phyloP scores from a whole-genome alignment of 1,140 invertebrate species.

The Leptinotarsa defecta region DNA sequence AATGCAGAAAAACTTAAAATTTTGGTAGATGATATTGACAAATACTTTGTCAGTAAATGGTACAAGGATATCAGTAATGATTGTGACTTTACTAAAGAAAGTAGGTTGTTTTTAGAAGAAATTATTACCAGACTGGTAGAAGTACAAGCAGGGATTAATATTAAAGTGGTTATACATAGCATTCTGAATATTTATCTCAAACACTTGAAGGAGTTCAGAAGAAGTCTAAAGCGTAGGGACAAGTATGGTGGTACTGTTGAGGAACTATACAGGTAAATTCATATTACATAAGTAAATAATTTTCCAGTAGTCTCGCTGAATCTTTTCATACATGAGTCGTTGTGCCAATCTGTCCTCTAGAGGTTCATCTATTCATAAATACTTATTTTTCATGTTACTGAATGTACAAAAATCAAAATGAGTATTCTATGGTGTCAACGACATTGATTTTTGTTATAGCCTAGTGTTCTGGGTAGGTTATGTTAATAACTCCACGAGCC shows the following conservation, averaged over 20 bases:
- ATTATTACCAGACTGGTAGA: constrained; percentile 45
- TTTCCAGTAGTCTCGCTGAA: not conserved
- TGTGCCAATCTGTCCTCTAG: too few relatives aligned
- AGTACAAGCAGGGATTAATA: constrained; percentile 43
- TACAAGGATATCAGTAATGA: constrained; percentile 50
- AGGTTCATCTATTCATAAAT: too few relatives aligned
- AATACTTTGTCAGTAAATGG: constrained; percentile 51
- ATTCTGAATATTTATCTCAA: constrained; percentile 58
- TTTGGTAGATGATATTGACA: constrained; percentile 47
- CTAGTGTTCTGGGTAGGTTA: too few relatives aligned
- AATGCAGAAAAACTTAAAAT: constrained; percentile 40
- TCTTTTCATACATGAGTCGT: not conserved
- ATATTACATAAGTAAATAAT: not conserved
- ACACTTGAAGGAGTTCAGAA: constrained; percentile 63
- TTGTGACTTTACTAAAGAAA: constrained; percentile 46
- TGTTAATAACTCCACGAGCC: too few relatives aligned
- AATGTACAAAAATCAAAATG: too few relatives aligned
- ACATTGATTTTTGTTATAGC: too few relatives aligned
- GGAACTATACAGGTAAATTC: constrained; percentile 51
- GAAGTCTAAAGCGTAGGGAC: constrained; percentile 60
- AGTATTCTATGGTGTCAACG: too few relatives aligned
- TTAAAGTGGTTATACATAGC: constrained; percentile 50
- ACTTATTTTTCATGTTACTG: too few relatives aligned
- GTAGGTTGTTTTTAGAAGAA: constrained; percentile 45
- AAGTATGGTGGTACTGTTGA: constrained; percentile 51